Base-by-base conservation (phyloP, 2,113 vertebrate species). In the Atlantisia rogersi region DNA sequence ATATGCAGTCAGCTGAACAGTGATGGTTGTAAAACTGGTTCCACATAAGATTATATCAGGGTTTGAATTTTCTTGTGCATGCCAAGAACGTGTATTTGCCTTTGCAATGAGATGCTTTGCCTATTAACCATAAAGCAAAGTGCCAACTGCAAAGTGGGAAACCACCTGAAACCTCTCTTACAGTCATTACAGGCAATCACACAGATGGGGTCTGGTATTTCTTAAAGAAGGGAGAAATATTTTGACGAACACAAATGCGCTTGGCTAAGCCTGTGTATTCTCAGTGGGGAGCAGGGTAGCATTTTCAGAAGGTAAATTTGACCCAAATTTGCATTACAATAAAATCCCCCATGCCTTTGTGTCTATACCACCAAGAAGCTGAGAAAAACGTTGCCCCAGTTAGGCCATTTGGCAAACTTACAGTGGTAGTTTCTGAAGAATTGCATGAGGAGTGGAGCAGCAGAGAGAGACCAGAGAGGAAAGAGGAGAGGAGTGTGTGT, bases 1-100 rank as follows among this genome's bases (percentile, higher is more conserved):
- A 78, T n/a, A 88, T 11, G 32, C 73, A 82, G 44, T 86, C 76
- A 91, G 18, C 28, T 92, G 39, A 65, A 26, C 9, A 69, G 16
- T 37, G 42, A 15, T 82, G 65, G 74, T 40, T 90, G 94, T 86
- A 92, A 88, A 96, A 96, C 95, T 86, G 86, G 95, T 96, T 95
- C 90, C 69, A 75, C 53, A 7, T 32, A 71, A 96, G 94, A 95
- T 96, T 52, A 31, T 94, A 96, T 97, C 92, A 84, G 55, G 24
- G 10, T 40, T 82, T 4, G 6, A 48, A 71, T 90, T 90, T 92
- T 86, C 86, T 83, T 58, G 73, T 91, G 86, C 90, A 81, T 95
- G 71, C 48, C 37, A 31, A 89, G 52, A 84, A 78, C 56, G 68
- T 26, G 16, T 69, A 94, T 96, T 96, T 97, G 92, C 86, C 80